Evolutionary conservation across 1,140 invertebrate species (phyloP).

Genomic region (Dendrolimus punctatus): DNA sequence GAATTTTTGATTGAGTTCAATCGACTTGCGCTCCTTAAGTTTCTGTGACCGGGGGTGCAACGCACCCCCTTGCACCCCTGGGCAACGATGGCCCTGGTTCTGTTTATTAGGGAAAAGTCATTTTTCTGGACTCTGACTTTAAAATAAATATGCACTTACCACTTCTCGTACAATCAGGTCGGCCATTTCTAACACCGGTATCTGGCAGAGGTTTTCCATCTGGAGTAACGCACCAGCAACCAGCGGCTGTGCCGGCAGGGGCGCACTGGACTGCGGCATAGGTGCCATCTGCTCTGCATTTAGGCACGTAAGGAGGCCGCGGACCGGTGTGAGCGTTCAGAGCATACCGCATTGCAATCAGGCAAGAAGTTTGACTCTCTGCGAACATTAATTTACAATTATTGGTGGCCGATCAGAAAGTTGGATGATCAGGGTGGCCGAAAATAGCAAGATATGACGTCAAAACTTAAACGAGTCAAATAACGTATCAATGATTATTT

Average conservation of each 20-base stretch:
- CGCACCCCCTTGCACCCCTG: no score
- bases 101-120: no score
- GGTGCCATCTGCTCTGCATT: constrained; percentile 85
- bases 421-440: no score
- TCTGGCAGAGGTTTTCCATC: constrained; percentile 84
- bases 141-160: constrained; percentile 33
- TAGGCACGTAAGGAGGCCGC: constrained; percentile 72
- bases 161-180: constrained; percentile 77
- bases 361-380: constrained; percentile 55
- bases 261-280: constrained; percentile 91
- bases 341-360: constrained; percentile 49
- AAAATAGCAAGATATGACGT: no score
- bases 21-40: no score
- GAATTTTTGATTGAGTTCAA: no score
- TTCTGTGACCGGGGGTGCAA: no score
- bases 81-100: no score
- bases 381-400: neutral
- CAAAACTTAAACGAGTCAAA: no score
- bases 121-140: no score
- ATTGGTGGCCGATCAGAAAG: no score
- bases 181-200: constrained; percentile 78
- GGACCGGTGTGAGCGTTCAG: constrained; percentile 39
- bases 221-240: constrained; percentile 85
- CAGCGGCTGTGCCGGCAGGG: constrained; percentile 77
- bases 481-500: no score